phyloP scores from a whole-genome alignment of 2,797 vertebrate species.

The Diglossa cyanea region DNA sequence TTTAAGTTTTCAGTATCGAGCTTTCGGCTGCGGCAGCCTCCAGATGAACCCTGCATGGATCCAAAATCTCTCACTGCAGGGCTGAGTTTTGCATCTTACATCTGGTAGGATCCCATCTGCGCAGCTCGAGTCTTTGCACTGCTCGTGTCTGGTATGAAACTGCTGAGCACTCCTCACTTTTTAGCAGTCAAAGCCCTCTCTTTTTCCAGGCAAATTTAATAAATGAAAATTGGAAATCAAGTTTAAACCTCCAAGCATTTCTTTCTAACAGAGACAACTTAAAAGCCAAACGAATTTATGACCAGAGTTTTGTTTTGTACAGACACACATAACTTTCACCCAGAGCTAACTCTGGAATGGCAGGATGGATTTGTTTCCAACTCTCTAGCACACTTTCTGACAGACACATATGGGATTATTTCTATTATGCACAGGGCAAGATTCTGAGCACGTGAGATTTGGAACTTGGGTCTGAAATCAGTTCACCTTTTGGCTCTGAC shows the following conservation, averaged over 20 bases:
- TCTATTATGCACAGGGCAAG: neutral
- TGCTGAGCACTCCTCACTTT: neutral
- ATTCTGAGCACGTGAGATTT: neutral
- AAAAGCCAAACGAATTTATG: neutral
- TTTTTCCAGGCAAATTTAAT: neutral
- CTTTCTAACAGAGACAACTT: neutral
- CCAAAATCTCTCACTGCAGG: neutral
- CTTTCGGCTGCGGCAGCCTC: neutral
- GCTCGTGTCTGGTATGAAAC: neutral
- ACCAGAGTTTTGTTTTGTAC: neutral
- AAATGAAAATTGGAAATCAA: neutral
- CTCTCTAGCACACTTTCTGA: neutral
- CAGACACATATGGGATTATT: constrained; percentile 4
- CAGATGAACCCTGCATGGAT: neutral
- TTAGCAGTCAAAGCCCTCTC: neutral
- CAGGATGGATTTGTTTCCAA: constrained; percentile 32
- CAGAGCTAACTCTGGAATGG: neutral
- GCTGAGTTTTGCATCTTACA: neutral
- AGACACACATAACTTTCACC: neutral
- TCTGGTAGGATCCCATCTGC: neutral
- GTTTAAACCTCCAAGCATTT: neutral
- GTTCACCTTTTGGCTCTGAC: neutral
- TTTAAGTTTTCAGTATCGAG: neutral
- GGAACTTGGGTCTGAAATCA: neutral
- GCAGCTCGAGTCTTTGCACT: neutral